phyloP scores from a whole-genome alignment of 2,113 vertebrate genomes.

The Pseudopodoces humilis region DNA sequence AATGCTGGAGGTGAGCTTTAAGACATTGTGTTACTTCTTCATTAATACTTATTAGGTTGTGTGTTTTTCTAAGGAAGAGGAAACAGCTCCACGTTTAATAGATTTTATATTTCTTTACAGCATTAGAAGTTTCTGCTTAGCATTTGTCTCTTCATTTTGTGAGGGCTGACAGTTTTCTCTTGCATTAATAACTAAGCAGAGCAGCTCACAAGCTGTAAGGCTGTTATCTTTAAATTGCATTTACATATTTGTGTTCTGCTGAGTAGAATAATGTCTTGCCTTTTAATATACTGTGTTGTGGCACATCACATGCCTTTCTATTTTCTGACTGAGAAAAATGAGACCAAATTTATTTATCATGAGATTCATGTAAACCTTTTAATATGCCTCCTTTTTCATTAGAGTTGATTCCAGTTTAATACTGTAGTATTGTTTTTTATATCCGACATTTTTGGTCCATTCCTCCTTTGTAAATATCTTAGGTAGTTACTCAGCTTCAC shows the following conservation, averaged over 20 bases:
- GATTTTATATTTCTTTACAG: neutral
- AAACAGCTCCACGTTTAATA: neutral
- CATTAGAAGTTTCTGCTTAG: neutral
- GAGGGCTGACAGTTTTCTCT: neutral
- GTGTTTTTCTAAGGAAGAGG: neutral
- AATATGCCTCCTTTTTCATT: neutral
- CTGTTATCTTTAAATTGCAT: neutral
- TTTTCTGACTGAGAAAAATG: neutral
- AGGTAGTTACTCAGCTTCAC: neutral
- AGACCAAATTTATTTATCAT: neutral
- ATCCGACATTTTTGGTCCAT: neutral
- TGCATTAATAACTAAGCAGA: neutral
- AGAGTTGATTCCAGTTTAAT: neutral
- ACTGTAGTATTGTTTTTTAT: neutral
- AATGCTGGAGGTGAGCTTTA: neutral
- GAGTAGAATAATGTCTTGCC: neutral
- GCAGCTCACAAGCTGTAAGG: neutral
- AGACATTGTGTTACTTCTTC: neutral
- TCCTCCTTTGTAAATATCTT: neutral
- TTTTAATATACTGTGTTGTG: neutral
- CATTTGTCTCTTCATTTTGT: neutral
- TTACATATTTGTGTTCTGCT: neutral
- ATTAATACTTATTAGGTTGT: neutral
- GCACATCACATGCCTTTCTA: neutral
- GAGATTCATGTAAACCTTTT: neutral